These are phyloP conservation scores for Phaenicophaeus curvirostris DNA, from an alignment of 2,797 vertebrate genomes.

Conservation along the genomic window DNA sequence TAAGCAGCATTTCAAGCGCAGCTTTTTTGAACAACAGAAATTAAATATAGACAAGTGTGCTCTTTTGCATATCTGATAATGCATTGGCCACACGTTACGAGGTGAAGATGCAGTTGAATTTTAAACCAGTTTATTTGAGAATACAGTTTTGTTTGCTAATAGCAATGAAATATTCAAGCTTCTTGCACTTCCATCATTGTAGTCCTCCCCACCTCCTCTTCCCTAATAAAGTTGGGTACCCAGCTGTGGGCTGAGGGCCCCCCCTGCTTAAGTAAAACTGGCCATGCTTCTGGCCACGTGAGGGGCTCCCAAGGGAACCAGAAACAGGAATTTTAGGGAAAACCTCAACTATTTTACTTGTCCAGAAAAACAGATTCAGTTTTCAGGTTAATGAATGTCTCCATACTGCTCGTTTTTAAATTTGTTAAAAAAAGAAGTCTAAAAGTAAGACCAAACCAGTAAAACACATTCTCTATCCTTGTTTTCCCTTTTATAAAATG, in stretches of 20 bases:
- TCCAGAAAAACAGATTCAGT: not conserved
- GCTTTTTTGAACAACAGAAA: not conserved
- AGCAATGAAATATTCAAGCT: not conserved
- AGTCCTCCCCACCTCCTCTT: not conserved
- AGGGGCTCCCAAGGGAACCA: not conserved
- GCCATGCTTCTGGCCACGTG: accelerated
- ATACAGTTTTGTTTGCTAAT: not conserved
- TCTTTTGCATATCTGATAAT: not conserved
- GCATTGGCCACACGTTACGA: not conserved
- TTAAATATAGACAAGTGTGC: not conserved
- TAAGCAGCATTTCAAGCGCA: not conserved
- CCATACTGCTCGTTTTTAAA: not conserved
- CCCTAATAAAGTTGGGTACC: accelerated
- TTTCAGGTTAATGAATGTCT: not conserved
- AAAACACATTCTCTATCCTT: not conserved
- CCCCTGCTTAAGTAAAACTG: not conserved
- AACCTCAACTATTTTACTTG: not conserved
- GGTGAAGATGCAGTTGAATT: not conserved
- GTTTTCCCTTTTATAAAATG: not conserved
- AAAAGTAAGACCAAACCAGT: not conserved
- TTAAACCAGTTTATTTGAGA: not conserved
- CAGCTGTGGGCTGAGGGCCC: not conserved
- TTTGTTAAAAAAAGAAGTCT: no score
- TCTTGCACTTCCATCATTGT: not conserved
- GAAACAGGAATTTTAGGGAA: not conserved